Evolutionary conservation across 2,113 vertebrate genomes (phyloP), one percentile per base, ranked within the genome.

Genomic region (Austrofundulus limnaeus): DNA sequence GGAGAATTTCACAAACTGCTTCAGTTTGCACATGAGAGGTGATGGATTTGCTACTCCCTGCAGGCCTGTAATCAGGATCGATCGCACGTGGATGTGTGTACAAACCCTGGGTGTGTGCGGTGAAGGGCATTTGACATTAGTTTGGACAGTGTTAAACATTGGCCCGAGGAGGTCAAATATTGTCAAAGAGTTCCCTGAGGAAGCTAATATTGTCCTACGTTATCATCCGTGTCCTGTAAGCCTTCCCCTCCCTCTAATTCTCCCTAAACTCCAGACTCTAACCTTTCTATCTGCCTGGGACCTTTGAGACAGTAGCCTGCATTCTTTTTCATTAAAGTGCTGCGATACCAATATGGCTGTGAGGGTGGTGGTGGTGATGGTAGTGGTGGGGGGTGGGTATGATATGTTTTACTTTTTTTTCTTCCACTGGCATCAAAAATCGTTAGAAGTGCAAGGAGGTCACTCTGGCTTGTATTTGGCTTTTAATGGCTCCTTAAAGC

Each of bases 321-420:
- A 89, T 89, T 87, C 71, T 87, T 90, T 89, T 90, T 89, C 82
- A 90, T 89, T 88, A 88, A 85, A 88, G 83, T 72, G 79, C 84
- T 82, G 85, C 82, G 67, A 85, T 88, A 87, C 81, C 88, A 88
- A 80, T 78, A 88, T 80, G 72, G 76, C 83, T 85, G 76, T 72
- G 67, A 81, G 80, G 72, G n/a, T n/a, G n/a, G n/a, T n/a, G n/a
- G n/a, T n/a, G n/a, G n/a, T n/a, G n/a, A n/a, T n/a, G n/a, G n/a
- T n/a, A n/a, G n/a, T n/a, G n/a, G n/a, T n/a, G n/a, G n/a, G n/a
- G n/a, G n/a, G n/a, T n/a, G 61, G 67, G 61, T 61, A 83, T 80
- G 83, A 85, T 82, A 82, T 85, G 81, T 86, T 86, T 86, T 79
- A 62, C 77, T 86, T 88, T 81, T 86, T 46, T 46, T 41, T 34